A percentile compares a stretch with the other conserved stretches of the same genome.
Evolutionary conservation across 2,797 vertebrate genomes (phyloP).

Genomic region (Monodelphis domestica): DNA sequence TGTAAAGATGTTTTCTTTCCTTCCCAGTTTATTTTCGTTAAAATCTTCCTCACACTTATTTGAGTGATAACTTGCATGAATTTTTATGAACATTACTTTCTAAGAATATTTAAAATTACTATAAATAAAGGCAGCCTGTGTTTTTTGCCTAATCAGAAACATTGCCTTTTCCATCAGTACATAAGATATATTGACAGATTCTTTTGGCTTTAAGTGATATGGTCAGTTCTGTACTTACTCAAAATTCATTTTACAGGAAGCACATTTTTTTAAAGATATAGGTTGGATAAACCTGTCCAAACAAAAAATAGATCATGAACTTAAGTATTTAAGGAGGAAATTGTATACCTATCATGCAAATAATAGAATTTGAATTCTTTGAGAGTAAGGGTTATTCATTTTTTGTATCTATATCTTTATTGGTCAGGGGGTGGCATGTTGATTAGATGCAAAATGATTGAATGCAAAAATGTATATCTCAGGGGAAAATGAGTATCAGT

Average conservation of each 20-base stretch:
- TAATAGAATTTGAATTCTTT: neutral
- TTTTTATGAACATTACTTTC: neutral
- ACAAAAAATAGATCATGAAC: neutral
- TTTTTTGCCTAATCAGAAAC: neutral
- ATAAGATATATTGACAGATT: neutral
- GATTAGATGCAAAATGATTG: neutral
- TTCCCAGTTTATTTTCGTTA: neutral
- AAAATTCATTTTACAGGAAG: neutral
- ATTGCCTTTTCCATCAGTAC: neutral
- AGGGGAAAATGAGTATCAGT: neutral
- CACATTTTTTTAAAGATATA: neutral
- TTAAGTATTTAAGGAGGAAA: neutral
- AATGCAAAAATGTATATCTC: too few relatives aligned
- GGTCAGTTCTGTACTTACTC: neutral
- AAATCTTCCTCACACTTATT: neutral
- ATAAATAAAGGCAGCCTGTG: neutral
- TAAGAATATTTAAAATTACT: neutral
- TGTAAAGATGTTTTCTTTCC: neutral
- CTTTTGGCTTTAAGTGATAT: neutral
- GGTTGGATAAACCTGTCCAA: neutral
- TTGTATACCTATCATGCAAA: neutral
- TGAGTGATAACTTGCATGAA: neutral
- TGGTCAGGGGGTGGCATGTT: neutral
- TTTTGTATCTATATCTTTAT: neutral
- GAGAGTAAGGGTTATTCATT: neutral